phyloP scores from a whole-genome alignment of 1,140 invertebrate genomes.

The Ruditapes philippinarum region DNA sequence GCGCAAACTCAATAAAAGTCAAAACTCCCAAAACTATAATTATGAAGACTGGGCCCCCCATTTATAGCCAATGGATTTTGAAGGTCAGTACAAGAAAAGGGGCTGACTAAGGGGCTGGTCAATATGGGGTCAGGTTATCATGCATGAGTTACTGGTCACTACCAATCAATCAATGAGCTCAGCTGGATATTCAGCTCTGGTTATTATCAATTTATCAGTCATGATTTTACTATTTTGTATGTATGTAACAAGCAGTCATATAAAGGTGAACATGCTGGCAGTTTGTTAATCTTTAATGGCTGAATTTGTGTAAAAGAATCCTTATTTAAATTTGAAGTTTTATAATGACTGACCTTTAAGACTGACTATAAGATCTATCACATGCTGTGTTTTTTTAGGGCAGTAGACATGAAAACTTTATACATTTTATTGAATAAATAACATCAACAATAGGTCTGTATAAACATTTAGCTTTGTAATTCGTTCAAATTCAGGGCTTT shows the following conservation, averaged over 20 bases:
- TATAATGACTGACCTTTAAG: too few relatives aligned
- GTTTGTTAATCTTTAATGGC: too few relatives aligned
- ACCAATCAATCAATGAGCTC: slow-evolving; percentile 19
- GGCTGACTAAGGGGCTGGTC: slow-evolving; percentile 39
- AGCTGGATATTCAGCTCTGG: neutral
- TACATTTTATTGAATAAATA: too few relatives aligned
- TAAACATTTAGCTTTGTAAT: too few relatives aligned
- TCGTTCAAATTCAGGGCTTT: too few relatives aligned
- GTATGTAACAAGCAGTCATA: neutral
- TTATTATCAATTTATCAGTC: neutral
- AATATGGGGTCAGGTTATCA: slow-evolving; percentile 52
- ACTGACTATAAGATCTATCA: too few relatives aligned
- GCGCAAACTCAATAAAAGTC: slow-evolving; percentile 20
- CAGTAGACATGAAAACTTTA: too few relatives aligned
- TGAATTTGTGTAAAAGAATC: too few relatives aligned
- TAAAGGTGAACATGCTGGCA: neutral
- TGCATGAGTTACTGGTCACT: slow-evolving; percentile 25
- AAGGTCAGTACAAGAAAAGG: slow-evolving; percentile 45
- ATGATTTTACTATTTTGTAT: neutral
- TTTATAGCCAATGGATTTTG: slow-evolving; percentile 28
- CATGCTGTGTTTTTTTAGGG: too few relatives aligned
- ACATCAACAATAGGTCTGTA: too few relatives aligned
- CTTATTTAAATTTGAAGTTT: too few relatives aligned
- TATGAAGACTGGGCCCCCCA: slow-evolving; percentile 25
- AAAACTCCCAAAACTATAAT: slow-evolving; percentile 21